These are phyloP conservation scores for Grapholita molesta DNA, from an alignment of 1,140 invertebrate species.

Conservation along the genomic window DNA sequence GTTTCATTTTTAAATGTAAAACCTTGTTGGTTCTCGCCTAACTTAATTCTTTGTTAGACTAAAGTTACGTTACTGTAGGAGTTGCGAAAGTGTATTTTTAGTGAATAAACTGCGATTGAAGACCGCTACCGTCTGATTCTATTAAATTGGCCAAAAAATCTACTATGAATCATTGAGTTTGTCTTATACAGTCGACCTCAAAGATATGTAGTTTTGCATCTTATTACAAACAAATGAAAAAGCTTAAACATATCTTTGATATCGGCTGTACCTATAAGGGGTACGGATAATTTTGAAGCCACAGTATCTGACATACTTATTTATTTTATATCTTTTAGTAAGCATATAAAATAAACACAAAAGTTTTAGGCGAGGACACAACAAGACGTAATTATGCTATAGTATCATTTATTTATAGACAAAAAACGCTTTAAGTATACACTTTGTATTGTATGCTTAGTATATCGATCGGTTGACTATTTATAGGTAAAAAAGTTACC, in stretches of 20 bases:
- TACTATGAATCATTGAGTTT: too few species aligned
- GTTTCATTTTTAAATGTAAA: slow-evolving; percentile 20
- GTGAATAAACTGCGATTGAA: background rate
- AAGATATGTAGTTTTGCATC: too few species aligned
- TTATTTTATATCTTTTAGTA: too few species aligned
- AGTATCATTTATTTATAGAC: slow-evolving; percentile 45
- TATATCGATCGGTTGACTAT: background rate
- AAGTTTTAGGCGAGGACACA: background rate
- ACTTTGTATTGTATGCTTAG: slow-evolving; percentile 45
- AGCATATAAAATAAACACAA: background rate
- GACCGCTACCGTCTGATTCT: too few species aligned
- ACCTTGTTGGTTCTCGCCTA: slow-evolving; percentile 1
- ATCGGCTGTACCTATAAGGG: too few species aligned
- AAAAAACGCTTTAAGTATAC: slow-evolving; percentile 56
- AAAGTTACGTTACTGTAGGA: background rate
- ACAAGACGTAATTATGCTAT: slow-evolving; percentile 34
- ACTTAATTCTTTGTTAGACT: background rate
- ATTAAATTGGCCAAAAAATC: too few species aligned
- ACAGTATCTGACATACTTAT: too few species aligned
- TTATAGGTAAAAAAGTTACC: background rate
- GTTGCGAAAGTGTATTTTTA: background rate
- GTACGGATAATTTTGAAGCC: too few species aligned
- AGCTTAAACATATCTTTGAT: too few species aligned
- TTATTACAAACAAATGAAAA: too few species aligned
- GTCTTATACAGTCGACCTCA: too few species aligned